phyloP scores from a whole-genome alignment of 2,113 vertebrate species.

The Epinephelus cyanopodus region DNA sequence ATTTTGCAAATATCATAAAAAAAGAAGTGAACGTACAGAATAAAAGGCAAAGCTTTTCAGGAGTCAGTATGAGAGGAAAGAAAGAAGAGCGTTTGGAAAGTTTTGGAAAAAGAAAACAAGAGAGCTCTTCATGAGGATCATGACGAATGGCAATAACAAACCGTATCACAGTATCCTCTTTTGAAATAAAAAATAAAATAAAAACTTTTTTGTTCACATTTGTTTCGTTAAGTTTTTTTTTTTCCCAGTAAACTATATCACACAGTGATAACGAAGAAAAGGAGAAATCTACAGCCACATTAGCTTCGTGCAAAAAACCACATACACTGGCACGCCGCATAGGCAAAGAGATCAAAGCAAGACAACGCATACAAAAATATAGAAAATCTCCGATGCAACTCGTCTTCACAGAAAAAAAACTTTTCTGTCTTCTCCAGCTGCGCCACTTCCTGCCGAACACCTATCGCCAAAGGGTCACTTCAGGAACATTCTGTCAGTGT shows the following conservation, averaged over 20 bases:
- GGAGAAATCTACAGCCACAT: conserved; percentile 82
- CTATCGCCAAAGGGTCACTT: conserved; percentile 54
- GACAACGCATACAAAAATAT: conserved; percentile 87
- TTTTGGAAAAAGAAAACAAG: conserved; percentile 16
- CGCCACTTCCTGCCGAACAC: conserved; percentile 37
- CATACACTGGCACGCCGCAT: conserved; percentile 81
- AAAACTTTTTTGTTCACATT: conserved; percentile 75
- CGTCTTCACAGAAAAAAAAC: conserved; percentile 65
- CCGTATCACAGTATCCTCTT: conserved; percentile 82
- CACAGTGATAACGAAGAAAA: conserved; percentile 85
- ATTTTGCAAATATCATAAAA: conserved; percentile 64
- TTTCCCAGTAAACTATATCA: conserved; percentile 84
- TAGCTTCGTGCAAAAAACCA: conserved; percentile 86
- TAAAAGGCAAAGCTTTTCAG: conserved; percentile 68
- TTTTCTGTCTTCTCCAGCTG: conserved; percentile 47
- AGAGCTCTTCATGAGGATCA: conserved; percentile 56
- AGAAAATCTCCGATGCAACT: conserved; percentile 81
- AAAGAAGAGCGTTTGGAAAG: conserved; percentile 34
- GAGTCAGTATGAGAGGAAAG: conserved; percentile 54
- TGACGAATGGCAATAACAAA: conserved; percentile 73
- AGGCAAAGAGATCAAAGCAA: conserved; percentile 84
- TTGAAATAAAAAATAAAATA: conserved; percentile 63
- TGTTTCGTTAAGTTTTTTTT: conserved; percentile 66
- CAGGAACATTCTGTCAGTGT: conserved; percentile 65
- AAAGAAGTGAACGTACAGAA: conserved; percentile 48